Evolutionary conservation across 2,888 invertebrate species (phyloP).

Genomic region (Platynereis dumerilii): DNA sequence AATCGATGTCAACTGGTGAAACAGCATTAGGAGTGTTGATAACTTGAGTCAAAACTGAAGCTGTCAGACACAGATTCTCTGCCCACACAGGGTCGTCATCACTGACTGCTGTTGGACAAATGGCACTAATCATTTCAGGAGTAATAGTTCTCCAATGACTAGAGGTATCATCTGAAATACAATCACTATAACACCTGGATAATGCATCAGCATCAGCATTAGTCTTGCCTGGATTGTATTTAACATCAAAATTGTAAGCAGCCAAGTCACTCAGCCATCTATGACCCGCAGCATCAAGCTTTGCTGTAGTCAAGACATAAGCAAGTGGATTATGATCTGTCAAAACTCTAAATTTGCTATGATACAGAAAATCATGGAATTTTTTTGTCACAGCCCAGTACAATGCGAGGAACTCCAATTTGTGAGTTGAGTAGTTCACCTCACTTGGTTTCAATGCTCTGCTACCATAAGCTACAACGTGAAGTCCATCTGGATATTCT

Average conservation of each 20-base stretch:
- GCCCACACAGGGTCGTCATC: too few species aligned
- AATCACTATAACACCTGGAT: too few species aligned
- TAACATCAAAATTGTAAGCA: conserved; percentile 3
- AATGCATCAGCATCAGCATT: conserved; percentile 5
- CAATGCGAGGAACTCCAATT: conserved; percentile 37
- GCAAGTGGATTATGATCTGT: conserved; percentile 15
- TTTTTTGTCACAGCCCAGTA: conserved; percentile 35
- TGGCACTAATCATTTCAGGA: too few species aligned
- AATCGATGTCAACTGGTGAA: too few species aligned
- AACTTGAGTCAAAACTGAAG: too few species aligned
- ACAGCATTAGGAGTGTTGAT: too few species aligned
- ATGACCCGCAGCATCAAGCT: conserved; percentile 1
- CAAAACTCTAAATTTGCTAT: conserved; percentile 7
- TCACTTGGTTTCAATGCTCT: conserved; percentile 32
- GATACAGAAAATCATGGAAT: conserved; percentile 18
- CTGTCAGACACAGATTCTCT: too few species aligned
- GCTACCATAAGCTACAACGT: conserved; percentile 37
- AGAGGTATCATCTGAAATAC: too few species aligned
- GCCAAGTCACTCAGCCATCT: not conserved
- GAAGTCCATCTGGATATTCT: conserved; percentile 24
- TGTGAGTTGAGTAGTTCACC: conserved; percentile 36
- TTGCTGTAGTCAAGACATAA: conserved; percentile 12
- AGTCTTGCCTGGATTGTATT: conserved; percentile 1
- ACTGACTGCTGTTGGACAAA: too few species aligned
- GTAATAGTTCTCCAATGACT: too few species aligned